Evolutionary conservation across 2,113 vertebrate genomes (phyloP).

Genomic region (Todiramphus saurophagus): DNA sequence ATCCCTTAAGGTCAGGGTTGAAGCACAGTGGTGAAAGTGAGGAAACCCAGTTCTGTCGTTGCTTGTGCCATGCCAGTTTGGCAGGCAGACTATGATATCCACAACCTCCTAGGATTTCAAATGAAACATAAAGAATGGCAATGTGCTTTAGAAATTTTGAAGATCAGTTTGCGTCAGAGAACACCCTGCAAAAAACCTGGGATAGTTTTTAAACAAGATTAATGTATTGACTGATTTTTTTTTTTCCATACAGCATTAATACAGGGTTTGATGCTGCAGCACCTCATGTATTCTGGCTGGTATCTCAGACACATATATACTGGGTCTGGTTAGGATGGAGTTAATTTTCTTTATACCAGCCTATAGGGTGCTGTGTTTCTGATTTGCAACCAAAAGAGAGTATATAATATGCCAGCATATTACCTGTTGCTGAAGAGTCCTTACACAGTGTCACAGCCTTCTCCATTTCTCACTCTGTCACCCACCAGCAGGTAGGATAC

Average conservation of each 20-base stretch:
- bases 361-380: background rate
- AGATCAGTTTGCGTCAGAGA: background rate
- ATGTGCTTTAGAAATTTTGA: background rate
- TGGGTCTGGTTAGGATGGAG: background rate
- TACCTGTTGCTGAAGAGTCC: background rate
- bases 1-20: background rate
- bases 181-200: background rate
- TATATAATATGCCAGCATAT: background rate
- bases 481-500: too few relatives aligned
- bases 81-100: background rate
- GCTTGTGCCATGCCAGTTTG: background rate
- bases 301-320: background rate
- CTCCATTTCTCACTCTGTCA: background rate
- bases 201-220: background rate
- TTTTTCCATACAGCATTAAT: too few relatives aligned
- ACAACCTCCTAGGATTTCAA: background rate
- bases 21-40: background rate
- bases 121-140: background rate
- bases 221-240: background rate
- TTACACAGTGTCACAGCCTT: background rate
- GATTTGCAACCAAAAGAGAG: background rate
- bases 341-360: background rate
- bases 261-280: background rate
- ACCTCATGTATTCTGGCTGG: background rate
- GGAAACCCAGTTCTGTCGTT: background rate